Evolutionary conservation across 2,797 vertebrate genomes (phyloP), one percentile per base, ranked within the genome.

Genomic region (Tachyglossus aculeatus): DNA sequence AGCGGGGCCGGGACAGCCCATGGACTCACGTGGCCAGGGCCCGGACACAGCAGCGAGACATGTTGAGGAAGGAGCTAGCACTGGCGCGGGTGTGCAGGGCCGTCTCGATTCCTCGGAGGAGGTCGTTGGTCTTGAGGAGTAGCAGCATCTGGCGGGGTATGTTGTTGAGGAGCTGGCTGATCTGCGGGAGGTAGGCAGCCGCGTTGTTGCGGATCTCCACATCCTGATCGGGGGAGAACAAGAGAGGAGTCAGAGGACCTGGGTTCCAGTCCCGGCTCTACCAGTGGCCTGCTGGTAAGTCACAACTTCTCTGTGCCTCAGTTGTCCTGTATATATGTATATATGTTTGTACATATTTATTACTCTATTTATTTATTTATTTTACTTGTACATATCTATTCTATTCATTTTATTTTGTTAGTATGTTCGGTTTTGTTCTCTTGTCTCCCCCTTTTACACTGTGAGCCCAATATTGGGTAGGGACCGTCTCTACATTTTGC

Each of bases 81-180:
- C 92, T 91, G 66, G 97, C 96, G 0, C 95, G 88, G 1, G 96
- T 97, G 74, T 94, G 90, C 66, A 99, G 87, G 3, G 95, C 85
- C 2, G 93, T 94, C 91, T 98, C 98, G 0, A 98, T 97, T 64
- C 97, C 94, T 4, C 96, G 93, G 74, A 99, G 88, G 32, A 99
- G 90, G 88, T 99, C 97, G 0, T 98, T 99, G 88, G 97, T 99
- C 92, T 99, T 99, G 77, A 99, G 89, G 67, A 99, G 92, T 68
- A 99, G 93, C 71, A 99, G 90, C 96, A 99, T 97, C 92, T 98
- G 96, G 4, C 96, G 95, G 0, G 97, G 97, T 7, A 99, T 92
- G 0, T 91, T 90, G 91, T 94, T 96, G 83, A 99, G 91, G 64
- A 99, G 95, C 41, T 95, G 91, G 19, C 95, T 98, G 91, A 99